A percentile compares a stretch with the other conserved stretches of the same genome.
These are phyloP conservation scores for Chymomyza procnemis DNA, from an alignment of 2,888 invertebrate genomes.

Conservation along the genomic window DNA sequence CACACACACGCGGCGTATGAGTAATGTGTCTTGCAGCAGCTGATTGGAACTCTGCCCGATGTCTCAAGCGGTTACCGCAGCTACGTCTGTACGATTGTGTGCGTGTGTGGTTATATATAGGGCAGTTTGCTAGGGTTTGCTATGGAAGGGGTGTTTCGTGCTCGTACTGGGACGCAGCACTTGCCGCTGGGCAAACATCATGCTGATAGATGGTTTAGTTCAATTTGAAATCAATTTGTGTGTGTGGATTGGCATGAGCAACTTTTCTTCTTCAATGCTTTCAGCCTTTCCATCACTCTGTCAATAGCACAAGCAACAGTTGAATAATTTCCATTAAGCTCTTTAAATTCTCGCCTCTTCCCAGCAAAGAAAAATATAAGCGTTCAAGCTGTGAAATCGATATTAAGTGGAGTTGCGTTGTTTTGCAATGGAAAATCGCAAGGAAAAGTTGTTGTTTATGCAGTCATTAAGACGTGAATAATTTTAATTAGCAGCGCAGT, in stretches of 20 bases:
- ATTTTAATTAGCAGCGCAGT: too few relatives aligned
- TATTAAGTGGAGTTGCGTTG: too few relatives aligned
- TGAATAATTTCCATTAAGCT: background rate
- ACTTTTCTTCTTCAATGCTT: background rate
- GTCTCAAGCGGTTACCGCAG: background rate
- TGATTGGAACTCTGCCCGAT: background rate
- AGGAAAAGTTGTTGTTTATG: too few relatives aligned
- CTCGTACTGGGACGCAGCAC: background rate
- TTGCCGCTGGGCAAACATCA: background rate
- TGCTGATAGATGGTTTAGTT: slow-evolving; percentile 1
- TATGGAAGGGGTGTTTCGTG: background rate
- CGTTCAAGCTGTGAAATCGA: background rate
- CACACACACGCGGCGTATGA: slow-evolving; percentile 29
- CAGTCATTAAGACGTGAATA: too few relatives aligned
- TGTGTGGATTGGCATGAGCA: slow-evolving; percentile 4
- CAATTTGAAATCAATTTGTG: slow-evolving; percentile 12
- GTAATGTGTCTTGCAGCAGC: slow-evolving; percentile 33
- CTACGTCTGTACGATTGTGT: background rate
- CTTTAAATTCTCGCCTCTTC: too few relatives aligned
- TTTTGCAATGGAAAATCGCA: too few relatives aligned
- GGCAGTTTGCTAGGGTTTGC: background rate
- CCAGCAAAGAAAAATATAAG: background rate
- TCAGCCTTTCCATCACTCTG: background rate
- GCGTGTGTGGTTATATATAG: background rate
- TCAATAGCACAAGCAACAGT: background rate